Evolutionary conservation across 2,888 invertebrate species (phyloP).

Genomic region (Malthinus seriepunctatus): DNA sequence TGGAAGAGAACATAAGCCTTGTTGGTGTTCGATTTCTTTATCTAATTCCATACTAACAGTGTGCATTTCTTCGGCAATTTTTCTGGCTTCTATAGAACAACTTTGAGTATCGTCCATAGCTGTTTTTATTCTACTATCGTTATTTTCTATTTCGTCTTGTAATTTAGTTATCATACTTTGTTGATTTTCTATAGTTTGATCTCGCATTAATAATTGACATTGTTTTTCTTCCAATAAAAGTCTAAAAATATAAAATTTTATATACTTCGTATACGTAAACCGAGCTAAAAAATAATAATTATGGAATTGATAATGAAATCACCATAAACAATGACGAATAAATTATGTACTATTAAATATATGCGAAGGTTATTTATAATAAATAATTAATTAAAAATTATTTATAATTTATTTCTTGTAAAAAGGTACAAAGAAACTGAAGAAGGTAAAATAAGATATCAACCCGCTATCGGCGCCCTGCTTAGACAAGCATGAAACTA

Average conservation of each 20-base stretch:
- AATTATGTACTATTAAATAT: too few species aligned
- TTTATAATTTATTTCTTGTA: too few species aligned
- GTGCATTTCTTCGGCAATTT: slow-evolving; percentile 11
- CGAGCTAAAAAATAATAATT: too few species aligned
- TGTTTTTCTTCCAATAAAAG: neutral
- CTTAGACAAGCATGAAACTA: too few species aligned
- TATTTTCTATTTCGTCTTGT: neutral
- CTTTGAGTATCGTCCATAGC: neutral
- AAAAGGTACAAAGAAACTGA: too few species aligned
- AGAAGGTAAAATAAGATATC: too few species aligned
- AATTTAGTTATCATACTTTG: neutral
- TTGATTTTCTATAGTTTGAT: neutral
- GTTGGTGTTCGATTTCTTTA: slow-evolving; percentile 8
- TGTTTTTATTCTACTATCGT: neutral
- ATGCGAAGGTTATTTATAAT: too few species aligned
- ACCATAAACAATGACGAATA: too few species aligned
- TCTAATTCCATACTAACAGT: slow-evolving; percentile 13
- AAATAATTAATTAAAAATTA: too few species aligned
- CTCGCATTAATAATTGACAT: neutral
- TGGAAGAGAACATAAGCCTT: neutral
- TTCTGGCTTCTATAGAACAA: neutral
- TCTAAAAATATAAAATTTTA: neutral
- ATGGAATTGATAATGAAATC: too few species aligned
- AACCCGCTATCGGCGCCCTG: too few species aligned
- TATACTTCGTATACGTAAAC: too few species aligned